Percentiles rank a stretch among this genome's conserved stretches.
phyloP scores from a whole-genome alignment of 2,797 vertebrate species.

The Amphiprion clarkii region DNA sequence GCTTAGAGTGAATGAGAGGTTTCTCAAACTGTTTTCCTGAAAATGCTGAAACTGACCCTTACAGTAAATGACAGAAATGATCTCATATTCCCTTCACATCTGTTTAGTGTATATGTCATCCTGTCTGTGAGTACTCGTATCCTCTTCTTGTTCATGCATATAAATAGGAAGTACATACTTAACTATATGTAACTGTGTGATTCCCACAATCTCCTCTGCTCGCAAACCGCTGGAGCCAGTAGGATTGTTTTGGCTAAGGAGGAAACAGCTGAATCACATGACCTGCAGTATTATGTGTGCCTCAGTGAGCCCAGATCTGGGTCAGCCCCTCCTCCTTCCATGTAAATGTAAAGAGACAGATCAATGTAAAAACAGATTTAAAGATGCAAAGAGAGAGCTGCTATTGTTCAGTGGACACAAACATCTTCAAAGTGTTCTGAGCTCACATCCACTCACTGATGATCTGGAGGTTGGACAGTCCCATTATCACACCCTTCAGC shows the following conservation, averaged over 20 bases:
- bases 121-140: background rate
- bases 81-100: too few species aligned
- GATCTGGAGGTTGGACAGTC: background rate
- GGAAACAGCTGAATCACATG: slow-evolving; percentile 47
- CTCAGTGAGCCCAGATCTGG: slow-evolving; percentile 60
- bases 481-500: background rate
- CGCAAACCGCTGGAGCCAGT: slow-evolving; percentile 33
- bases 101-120: background rate
- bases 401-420: slow-evolving; percentile 7
- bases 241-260: slow-evolving; percentile 69
- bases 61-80: background rate
- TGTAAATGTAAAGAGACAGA: slow-evolving; percentile 36
- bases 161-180: background rate
- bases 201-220: slow-evolving; percentile 37
- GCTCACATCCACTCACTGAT: background rate
- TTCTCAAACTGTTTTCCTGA: background rate
- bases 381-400: slow-evolving; percentile 27
- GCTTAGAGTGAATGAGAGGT: too few species aligned
- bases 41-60: background rate
- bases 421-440: slow-evolving; percentile 18
- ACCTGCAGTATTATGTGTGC: slow-evolving; percentile 57
- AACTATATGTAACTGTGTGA: too few species aligned
- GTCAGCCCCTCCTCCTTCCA: slow-evolving; percentile 57
- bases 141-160: too few species aligned
- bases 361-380: slow-evolving; percentile 18